Base-by-base conservation (phyloP, 1,140 invertebrate genomes). In the Ostrea denselamellosa region DNA sequence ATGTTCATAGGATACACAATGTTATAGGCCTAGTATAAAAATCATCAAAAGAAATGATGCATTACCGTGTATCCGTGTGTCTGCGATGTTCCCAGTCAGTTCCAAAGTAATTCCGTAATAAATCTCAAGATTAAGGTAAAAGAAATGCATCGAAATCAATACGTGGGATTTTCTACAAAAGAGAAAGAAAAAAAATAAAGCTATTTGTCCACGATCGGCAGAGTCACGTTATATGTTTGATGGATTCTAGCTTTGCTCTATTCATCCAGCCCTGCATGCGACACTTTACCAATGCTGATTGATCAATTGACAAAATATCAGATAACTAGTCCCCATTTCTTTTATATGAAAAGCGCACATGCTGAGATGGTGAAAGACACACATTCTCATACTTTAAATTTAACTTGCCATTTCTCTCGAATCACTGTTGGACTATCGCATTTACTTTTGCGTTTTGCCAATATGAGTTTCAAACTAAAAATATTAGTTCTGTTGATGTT, bases 281-380 rank as follows among this genome's bases (percentile, higher is more conserved):
- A 8, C 28, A 19, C 56, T 19, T 14, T 28, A 22, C 68, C 22
- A 34, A 28, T 28, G 68, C 28, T 25, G 68, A 77, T 77, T 77
- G 28, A 77, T 77, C 68, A 25, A 77, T 9, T 25, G 68, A 77
- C 22, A 77, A 62, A 77, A 77, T 77, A 77, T 77, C 68, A 22
- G 28, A 77, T 77, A 77, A 28, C 14, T 22, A 25, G 25, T 77
- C 68, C 68, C n/a, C 68, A 77, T 34, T 77, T 77, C 68, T 77
- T 77, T 44, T 12, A 28, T 25, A 77, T 12, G 25, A 77, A 62
- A 77, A 77, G 28, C 68, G 25, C 68, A 28, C 68, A 77, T 17
- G 28, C 68, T 77, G 68, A 77, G 68, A 28, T 34, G 22, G 25
- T 77, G 12, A 77, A 77, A 77, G 68, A 25, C 25, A 77, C 2